Base-by-base conservation (phyloP, 2,797 vertebrate genomes). In the Rhinatrema bivittatum region DNA sequence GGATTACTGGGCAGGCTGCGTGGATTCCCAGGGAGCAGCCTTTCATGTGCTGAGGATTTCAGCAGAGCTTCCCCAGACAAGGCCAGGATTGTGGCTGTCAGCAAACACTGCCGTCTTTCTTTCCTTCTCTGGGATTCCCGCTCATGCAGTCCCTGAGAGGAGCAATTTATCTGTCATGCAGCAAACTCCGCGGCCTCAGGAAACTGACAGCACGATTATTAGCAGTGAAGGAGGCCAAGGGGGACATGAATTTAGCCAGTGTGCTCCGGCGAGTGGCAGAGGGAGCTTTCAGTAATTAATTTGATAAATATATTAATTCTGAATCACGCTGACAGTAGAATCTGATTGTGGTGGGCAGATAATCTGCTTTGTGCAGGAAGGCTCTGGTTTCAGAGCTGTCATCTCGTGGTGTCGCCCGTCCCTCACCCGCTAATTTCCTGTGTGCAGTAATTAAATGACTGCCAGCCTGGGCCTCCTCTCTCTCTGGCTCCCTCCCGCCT, bases 271-370 rank as follows among this genome's bases (percentile, higher is more conserved):
- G 65, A 86, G 82, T 74, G 33, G 83, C 60, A 47, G 75, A 45
- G 76, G 86, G 83, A 86, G 87, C 90, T 83, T 76, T 87, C 87
- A 87, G 91, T 92, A 93, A 94, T 94, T 93, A 90, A 96, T 94
- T 95, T 91, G 87, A 93, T 91, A 91, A 92, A 93, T 93, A 91
- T 92, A 93, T 94, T 92, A 93, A 94, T 95, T 95, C 96, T 96
- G 91, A 92, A 90, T 88, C 85, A 87, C 85, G 91, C 91, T 97
- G 93, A 95, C 91, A 93, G 91, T 90, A 86, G 82, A 87, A 97
- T 95, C 91, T 91, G 91, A 94, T 97, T 93, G 91, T 84, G 82
- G n/a, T n/a, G n/a, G n/a, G n/a, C n/a, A 87, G 90, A 91, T 92
- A 91, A 88, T 87, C 89, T n/a, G n/a, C n/a, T n/a, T n/a, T n/a